phyloP scores from a whole-genome alignment of 2,888 invertebrate species.

The Zhuqinia jingwanae region DNA sequence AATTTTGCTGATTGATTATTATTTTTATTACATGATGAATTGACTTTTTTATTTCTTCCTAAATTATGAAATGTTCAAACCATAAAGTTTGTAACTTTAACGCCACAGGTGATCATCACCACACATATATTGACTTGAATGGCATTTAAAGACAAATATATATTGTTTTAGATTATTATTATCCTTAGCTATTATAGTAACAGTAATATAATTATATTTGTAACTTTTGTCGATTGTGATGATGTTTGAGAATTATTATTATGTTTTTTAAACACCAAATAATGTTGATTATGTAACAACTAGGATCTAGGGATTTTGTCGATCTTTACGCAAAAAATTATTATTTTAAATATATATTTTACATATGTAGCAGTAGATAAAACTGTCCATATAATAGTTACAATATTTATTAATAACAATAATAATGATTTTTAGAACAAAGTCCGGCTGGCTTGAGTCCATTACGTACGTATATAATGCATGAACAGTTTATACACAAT shows the following conservation, averaged over 20 bases:
- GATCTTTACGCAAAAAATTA: conserved; percentile 38
- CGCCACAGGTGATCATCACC: background rate
- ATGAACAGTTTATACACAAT: conserved; percentile 53
- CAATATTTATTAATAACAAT: conserved; percentile 18
- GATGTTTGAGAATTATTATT: conserved; percentile 40
- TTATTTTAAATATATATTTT: background rate
- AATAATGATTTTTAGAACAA: conserved; percentile 45
- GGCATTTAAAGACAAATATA: conserved; percentile 44
- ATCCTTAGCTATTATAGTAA: conserved; percentile 17
- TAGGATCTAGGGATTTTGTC: conserved; percentile 52
- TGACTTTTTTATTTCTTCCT: conserved; percentile 56
- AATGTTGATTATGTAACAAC: conserved; percentile 39
- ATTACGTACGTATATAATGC: conserved; percentile 49
- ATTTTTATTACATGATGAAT: conserved; percentile 53
- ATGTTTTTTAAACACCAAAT: conserved; percentile 10
- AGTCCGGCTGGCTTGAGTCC: conserved; percentile 67
- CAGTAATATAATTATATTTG: conserved; percentile 2
- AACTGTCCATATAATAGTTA: conserved; percentile 21
- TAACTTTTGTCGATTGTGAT: conserved; percentile 24
- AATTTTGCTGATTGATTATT: conserved; percentile 27
- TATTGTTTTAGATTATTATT: background rate
- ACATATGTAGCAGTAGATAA: conserved; percentile 10
- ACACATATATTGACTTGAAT: background rate
- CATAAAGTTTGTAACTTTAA: background rate
- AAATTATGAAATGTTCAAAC: conserved; percentile 39